A percentile compares a stretch with the other conserved stretches of the same genome.
Evolutionary conservation across 2,888 invertebrate species (phyloP).

Genomic region (Campopleginae sp.): DNA sequence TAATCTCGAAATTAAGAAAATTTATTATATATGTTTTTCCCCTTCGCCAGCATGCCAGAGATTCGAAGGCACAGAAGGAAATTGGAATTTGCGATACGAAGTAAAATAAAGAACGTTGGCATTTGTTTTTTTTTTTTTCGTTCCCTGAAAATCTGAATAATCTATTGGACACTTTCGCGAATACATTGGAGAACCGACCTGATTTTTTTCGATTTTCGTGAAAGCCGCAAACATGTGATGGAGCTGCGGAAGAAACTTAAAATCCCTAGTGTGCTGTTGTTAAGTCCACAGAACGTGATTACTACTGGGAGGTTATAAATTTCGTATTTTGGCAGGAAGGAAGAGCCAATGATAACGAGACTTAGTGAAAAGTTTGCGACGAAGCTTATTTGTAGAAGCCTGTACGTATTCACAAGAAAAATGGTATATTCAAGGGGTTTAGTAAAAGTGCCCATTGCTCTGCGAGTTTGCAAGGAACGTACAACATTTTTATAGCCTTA

Average conservation of each 20-base stretch:
- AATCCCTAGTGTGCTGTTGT: not conserved
- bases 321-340: not conserved
- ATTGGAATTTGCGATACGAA: not conserved
- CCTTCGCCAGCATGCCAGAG: no score
- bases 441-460: constrained; percentile 45
- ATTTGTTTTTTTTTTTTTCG: not conserved
- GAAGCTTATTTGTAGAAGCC: constrained; percentile 25
- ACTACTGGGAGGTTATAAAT: no score
- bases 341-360: not conserved
- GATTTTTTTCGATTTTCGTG: not conserved
- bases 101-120: not conserved
- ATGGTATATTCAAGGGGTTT: constrained; percentile 46
- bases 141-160: not conserved
- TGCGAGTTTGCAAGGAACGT: constrained; percentile 25
- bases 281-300: not conserved
- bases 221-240: not conserved
- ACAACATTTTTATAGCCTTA: constrained; percentile 57
- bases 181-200: not conserved
- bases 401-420: constrained; percentile 20
- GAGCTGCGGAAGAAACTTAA: not conserved
- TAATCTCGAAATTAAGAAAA: no score
- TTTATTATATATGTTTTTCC: no score
- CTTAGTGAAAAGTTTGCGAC: not conserved
- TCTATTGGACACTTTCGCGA: not conserved
- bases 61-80: not conserved